phyloP scores from a whole-genome alignment of 2,797 vertebrate species.

The Pipistrellus pipistrellus region DNA sequence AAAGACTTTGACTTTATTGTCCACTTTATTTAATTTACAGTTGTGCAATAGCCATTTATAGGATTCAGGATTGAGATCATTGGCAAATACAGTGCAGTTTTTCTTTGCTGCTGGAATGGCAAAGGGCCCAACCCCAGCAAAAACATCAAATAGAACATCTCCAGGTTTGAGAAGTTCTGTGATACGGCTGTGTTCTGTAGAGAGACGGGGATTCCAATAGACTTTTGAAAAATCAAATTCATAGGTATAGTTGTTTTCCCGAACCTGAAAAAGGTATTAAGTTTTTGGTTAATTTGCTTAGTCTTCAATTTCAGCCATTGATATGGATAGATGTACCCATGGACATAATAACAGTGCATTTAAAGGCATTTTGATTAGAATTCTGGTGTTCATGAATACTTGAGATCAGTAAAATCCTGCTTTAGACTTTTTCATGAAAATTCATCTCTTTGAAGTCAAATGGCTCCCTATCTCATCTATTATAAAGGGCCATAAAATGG shows the following conservation, averaged over 20 bases:
- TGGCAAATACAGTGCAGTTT: constrained; percentile 93
- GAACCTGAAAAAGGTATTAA: constrained; percentile 91
- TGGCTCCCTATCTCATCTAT: constrained; percentile 44
- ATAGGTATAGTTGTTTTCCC: constrained; percentile 93
- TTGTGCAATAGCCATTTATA: constrained; percentile 96
- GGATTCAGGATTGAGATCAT: constrained; percentile 97
- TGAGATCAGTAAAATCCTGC: not conserved
- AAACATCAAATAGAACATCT: constrained; percentile 94
- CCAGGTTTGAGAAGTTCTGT: constrained; percentile 90
- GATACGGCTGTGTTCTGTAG: constrained; percentile 94
- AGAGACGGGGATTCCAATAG: constrained; percentile 98
- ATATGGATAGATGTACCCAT: not conserved
- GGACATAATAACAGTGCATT: constrained; percentile 19
- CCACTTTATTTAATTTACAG: constrained; percentile 95
- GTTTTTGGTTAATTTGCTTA: constrained; percentile 57
- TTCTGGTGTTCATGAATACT: constrained; percentile 30
- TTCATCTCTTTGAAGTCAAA: constrained; percentile 41
- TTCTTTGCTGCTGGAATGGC: constrained; percentile 94
- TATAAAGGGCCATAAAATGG: constrained; percentile 34
- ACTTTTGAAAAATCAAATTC: constrained; percentile 98
- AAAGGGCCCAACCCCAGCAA: constrained; percentile 97
- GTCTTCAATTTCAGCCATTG: constrained; percentile 38
- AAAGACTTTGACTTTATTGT: constrained; percentile 90
- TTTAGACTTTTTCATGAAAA: constrained; percentile 64
- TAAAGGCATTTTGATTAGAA: constrained; percentile 3